Percentiles rank a stretch among this genome's conserved stretches.
Conservation (phyloP, 1,140 invertebrate genomes). For the Hetaerina americana region DNA sequence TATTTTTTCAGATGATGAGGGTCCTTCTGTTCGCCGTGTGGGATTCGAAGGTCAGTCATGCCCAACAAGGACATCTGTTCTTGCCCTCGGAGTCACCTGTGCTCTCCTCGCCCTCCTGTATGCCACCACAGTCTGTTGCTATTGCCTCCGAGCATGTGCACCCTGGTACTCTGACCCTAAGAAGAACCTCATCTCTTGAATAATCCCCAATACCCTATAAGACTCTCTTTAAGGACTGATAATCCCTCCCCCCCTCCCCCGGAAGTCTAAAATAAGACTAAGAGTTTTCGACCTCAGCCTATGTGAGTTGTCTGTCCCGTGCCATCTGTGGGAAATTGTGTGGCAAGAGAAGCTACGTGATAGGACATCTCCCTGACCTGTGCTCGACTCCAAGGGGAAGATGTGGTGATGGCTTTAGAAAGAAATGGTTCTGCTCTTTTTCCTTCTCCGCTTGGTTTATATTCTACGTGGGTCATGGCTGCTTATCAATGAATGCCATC, state of each 20-base stretch:
- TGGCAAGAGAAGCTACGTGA: not conserved
- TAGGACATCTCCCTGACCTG: not conserved
- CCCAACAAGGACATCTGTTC: conserved; percentile 76
- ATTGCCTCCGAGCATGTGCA: conserved; percentile 36
- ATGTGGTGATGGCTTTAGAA: not conserved
- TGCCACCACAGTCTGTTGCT: conserved; percentile 75
- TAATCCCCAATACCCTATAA: not conserved
- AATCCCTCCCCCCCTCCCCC: too few relatives aligned
- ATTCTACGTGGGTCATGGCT: not conserved
- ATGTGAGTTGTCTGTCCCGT: too few relatives aligned
- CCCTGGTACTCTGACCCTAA: not conserved
- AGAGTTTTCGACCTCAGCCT: too few relatives aligned
- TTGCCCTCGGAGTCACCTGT: conserved; percentile 77
- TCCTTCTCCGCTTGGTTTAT: not conserved
- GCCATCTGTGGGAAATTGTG: too few relatives aligned
- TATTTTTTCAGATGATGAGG: not conserved
- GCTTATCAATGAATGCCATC: too few relatives aligned
- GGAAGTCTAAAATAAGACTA: too few relatives aligned
- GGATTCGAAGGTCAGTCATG: conserved; percentile 30
- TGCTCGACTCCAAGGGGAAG: not conserved
- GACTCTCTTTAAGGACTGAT: too few relatives aligned
- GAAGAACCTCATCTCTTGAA: not conserved
- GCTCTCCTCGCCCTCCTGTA: conserved; percentile 81
- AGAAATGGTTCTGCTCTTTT: not conserved
- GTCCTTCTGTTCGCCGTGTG: not conserved